Conservation (phyloP, 1,140 invertebrate genomes). For the Potamilus streckersoni region DNA sequence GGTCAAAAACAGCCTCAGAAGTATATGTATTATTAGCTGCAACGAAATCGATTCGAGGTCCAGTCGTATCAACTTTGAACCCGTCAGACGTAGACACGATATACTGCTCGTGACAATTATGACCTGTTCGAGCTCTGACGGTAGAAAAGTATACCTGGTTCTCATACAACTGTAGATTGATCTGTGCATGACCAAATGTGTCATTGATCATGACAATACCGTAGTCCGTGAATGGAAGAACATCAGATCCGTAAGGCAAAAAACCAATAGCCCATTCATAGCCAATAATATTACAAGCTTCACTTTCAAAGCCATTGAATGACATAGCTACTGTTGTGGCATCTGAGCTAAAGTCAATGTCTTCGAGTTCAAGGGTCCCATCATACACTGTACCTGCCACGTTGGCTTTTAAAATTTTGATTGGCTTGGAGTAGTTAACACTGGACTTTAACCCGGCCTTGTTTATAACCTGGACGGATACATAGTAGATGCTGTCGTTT, state of each 20-base stretch:
- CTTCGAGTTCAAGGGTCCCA: slow-evolving; percentile 23
- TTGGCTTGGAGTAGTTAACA: slow-evolving; percentile 21
- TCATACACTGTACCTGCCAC: slow-evolving; percentile 37
- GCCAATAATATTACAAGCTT: slow-evolving; percentile 34
- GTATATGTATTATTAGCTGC: no score
- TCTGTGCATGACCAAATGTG: slow-evolving; percentile 18
- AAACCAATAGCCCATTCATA: slow-evolving; percentile 43
- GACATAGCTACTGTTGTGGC: slow-evolving; percentile 27
- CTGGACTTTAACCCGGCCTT: slow-evolving; percentile 31
- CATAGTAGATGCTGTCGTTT: slow-evolving; percentile 21
- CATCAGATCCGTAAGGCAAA: slow-evolving; percentile 8
- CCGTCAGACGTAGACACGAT: slow-evolving; percentile 41
- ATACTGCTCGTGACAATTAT: slow-evolving; percentile 36
- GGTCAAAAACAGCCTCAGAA: neutral
- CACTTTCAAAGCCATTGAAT: slow-evolving; percentile 41
- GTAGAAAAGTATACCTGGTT: slow-evolving; percentile 26
- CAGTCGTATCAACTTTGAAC: slow-evolving; percentile 20
- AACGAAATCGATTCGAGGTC: slow-evolving; percentile 2
- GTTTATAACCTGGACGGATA: slow-evolving; percentile 29
- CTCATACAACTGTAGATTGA: slow-evolving; percentile 27
- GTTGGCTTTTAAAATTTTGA: slow-evolving; percentile 31
- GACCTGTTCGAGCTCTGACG: slow-evolving; percentile 34
- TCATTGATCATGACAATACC: slow-evolving; percentile 30
- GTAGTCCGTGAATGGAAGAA: slow-evolving; percentile 25
- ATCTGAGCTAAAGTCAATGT: slow-evolving; percentile 27